A percentile compares a stretch with the other conserved stretches of the same genome.
These are phyloP conservation scores for Augochlora pura DNA, from an alignment of 1,140 invertebrate species.

Conservation along the genomic window DNA sequence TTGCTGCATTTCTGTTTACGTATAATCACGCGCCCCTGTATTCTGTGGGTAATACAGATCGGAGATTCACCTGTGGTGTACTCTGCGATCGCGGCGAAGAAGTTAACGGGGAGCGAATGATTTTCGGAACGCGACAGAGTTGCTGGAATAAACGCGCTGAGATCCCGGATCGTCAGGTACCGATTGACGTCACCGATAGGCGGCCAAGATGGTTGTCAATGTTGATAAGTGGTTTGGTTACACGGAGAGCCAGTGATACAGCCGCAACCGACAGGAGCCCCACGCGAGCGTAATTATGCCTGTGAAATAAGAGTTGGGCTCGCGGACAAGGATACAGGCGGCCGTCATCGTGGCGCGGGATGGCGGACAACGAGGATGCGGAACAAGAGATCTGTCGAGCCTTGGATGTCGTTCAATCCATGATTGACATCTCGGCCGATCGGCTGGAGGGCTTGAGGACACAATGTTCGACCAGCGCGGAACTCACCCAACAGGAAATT, in stretches of 20 bases:
- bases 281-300: constrained; percentile 52
- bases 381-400: constrained; percentile 82
- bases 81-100: no score
- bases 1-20: no score
- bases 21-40: no score
- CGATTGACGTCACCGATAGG: constrained; percentile 67
- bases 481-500: constrained; percentile 97
- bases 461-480: constrained; percentile 94
- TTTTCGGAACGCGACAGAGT: constrained; percentile 12
- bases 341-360: constrained; percentile 70
- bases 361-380: constrained; percentile 80
- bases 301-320: constrained; percentile 47
- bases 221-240: constrained; percentile 69
- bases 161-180: constrained; percentile 50
- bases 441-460: constrained; percentile 94
- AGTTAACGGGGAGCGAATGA: no score
- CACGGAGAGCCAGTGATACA: constrained; percentile 61
- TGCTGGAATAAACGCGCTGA: constrained; percentile 34
- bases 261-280: constrained; percentile 12
- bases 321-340: constrained; percentile 57
- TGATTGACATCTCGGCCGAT: constrained; percentile 97
- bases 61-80: no score
- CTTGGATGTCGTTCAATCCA: constrained; percentile 88
- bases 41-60: no score
- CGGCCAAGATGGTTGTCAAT: constrained; percentile 67